Percentiles rank a stretch among this genome's conserved stretches.
Conservation (phyloP, 2,797 vertebrate species). For the Neosilurus mollespiculum region DNA sequence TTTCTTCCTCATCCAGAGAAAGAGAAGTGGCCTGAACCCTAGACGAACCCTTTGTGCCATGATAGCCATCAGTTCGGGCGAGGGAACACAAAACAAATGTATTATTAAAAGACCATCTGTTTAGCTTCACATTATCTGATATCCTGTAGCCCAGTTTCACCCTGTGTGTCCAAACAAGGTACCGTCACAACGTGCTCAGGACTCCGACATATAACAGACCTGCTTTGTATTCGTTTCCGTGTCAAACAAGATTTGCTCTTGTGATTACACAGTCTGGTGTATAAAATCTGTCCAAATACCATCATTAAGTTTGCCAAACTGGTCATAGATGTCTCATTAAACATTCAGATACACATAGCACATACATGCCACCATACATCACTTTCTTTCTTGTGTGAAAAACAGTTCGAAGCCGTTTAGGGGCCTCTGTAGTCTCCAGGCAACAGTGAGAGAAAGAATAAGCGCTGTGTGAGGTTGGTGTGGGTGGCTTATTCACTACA, state of each 20-base stretch:
- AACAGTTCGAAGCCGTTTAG: conserved; percentile 24
- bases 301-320: background rate
- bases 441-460: conserved; percentile 38
- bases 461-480: conserved; percentile 11
- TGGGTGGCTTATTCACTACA: conserved; percentile 36
- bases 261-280: background rate
- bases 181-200: background rate
- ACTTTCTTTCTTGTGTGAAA: background rate
- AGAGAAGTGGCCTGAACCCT: conserved; percentile 47
- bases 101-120: conserved; percentile 59
- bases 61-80: conserved; percentile 44
- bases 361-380: background rate
- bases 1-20: conserved; percentile 17
- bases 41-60: conserved; percentile 49
- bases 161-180: conserved; percentile 43
- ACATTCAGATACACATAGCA: background rate
- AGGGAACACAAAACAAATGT: conserved; percentile 50
- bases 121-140: conserved; percentile 48
- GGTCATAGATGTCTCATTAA: background rate
- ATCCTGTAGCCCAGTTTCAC: conserved; percentile 37
- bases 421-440: conserved; percentile 38
- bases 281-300: background rate
- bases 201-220: background rate
- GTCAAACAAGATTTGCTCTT: conserved; percentile 1
- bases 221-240: background rate